These are phyloP conservation scores for Sebastes ruberrimus DNA, from an alignment of 2,797 vertebrate species.

Conservation along the genomic window DNA sequence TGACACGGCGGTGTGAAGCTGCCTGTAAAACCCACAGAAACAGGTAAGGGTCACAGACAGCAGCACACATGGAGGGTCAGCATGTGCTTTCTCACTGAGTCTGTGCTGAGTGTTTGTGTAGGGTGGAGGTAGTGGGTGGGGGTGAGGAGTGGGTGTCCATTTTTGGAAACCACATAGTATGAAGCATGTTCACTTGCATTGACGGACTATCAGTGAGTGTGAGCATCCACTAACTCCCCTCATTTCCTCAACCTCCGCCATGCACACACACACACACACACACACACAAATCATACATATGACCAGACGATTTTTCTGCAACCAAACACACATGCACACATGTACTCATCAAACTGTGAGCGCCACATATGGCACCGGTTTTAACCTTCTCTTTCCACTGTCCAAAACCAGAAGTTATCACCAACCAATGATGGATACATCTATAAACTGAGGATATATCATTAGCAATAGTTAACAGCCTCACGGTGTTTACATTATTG, in stretches of 20 bases:
- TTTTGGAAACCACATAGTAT: slow-evolving; percentile 70
- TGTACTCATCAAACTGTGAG: slow-evolving; percentile 8
- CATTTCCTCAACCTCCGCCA: not conserved
- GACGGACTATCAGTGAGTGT: slow-evolving; percentile 33
- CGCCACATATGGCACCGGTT: slow-evolving; percentile 62
- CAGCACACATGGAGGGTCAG: slow-evolving; percentile 67
- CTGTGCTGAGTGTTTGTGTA: slow-evolving; percentile 54
- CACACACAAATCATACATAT: slow-evolving; percentile 17
- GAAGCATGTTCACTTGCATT: slow-evolving; percentile 49
- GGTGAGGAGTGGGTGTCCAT: slow-evolving; percentile 29
- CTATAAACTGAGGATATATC: slow-evolving; percentile 72
- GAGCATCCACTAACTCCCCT: slow-evolving; percentile 26
- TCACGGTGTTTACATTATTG: slow-evolving; percentile 66
- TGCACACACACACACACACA: slow-evolving; percentile 25
- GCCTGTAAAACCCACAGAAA: slow-evolving; percentile 77
- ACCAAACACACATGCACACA: slow-evolving; percentile 29
- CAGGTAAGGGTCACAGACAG: slow-evolving; percentile 78
- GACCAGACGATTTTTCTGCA: slow-evolving; percentile 19
- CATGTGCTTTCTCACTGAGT: slow-evolving; percentile 62
- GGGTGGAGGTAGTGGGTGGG: slow-evolving; percentile 2
- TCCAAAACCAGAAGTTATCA: slow-evolving; percentile 67
- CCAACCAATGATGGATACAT: slow-evolving; percentile 68
- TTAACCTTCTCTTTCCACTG: slow-evolving; percentile 51
- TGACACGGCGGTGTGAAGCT: slow-evolving; percentile 71
- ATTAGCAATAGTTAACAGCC: slow-evolving; percentile 74